These are phyloP conservation scores for Matsumyia berberina DNA, from an alignment of 2,888 invertebrate genomes.

Conservation along the genomic window DNA sequence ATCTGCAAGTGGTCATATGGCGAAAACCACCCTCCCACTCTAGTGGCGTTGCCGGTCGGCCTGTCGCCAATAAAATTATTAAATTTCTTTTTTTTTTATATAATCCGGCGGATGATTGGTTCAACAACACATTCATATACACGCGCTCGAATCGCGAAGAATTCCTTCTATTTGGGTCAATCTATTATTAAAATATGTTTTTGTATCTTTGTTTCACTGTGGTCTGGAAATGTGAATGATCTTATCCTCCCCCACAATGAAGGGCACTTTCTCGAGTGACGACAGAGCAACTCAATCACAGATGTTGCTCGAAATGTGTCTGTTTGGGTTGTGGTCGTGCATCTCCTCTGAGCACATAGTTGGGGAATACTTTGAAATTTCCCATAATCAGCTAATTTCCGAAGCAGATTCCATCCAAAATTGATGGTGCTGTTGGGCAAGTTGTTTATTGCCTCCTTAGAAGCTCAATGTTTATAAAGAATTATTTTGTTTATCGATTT, in stretches of 20 bases:
- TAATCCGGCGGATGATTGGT: constrained; percentile 32
- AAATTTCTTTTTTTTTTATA: constrained; percentile 7
- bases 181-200: constrained; percentile 32
- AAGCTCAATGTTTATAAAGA: constrained; percentile 32
- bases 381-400: constrained; percentile 27
- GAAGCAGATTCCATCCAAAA: constrained; percentile 15
- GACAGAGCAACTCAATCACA: constrained; percentile 49
- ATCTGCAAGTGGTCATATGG: constrained; percentile 30
- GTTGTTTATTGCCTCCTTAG: constrained; percentile 15
- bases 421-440: constrained; percentile 16
- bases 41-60: constrained; percentile 21
- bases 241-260: constrained; percentile 24
- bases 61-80: constrained; percentile 51
- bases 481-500: constrained; percentile 54
- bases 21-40: constrained; percentile 51
- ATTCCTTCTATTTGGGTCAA: constrained; percentile 47
- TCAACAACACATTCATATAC: constrained; percentile 9
- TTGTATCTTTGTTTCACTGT: constrained; percentile 19
- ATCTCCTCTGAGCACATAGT: too few relatives aligned
- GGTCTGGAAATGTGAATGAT: constrained; percentile 34
- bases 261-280: constrained; percentile 49
- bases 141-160: constrained; percentile 39
- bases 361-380: constrained; percentile 18
- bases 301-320: constrained; percentile 39
- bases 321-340: constrained; percentile 9